These are phyloP conservation scores for Holothuria leucospilota DNA, from an alignment of 53 echinoderm and acorn worm species.

Conservation along the genomic window DNA sequence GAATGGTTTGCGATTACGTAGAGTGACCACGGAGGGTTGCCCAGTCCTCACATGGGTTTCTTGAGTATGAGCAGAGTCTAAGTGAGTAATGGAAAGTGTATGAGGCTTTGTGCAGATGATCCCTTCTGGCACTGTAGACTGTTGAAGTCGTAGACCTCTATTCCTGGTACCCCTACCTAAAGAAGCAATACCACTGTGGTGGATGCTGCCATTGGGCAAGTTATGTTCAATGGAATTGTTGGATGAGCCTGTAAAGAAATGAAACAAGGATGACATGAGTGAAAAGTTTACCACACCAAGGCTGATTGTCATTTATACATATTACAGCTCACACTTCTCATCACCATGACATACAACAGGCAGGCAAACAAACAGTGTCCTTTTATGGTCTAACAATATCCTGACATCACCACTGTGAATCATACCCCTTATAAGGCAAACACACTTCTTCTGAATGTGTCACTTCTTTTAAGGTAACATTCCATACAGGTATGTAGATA, in stretches of 20 bases:
- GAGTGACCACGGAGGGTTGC: constrained; percentile 56
- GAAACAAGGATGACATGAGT: background rate
- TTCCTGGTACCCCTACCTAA: constrained; percentile 35
- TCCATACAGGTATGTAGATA: no score
- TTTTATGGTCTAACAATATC: no score
- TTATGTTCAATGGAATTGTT: constrained; percentile 67
- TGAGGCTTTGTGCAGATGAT: constrained; percentile 76
- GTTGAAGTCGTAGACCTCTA: constrained; percentile 46
- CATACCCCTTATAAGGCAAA: no score
- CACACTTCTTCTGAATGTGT: no score
- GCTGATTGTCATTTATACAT: no score
- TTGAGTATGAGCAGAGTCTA: constrained; percentile 12
- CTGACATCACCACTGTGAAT: no score
- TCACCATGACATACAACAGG: no score
- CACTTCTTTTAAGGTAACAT: no score
- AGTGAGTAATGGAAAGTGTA: constrained; percentile 67
- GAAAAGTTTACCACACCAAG: no score
- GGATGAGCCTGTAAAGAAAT: constrained; percentile 54
- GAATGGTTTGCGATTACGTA: constrained; percentile 72
- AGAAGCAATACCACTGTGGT: constrained; percentile 25
- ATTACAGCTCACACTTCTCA: no score
- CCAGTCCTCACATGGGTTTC: background rate
- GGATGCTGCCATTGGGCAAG: constrained; percentile 40
- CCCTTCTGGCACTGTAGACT: constrained; percentile 73
- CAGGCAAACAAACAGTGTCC: no score